Evolutionary conservation across 2,888 invertebrate genomes (phyloP), one percentile per base, ranked within the genome.

Genomic region (Dryadula phaetusa): DNA sequence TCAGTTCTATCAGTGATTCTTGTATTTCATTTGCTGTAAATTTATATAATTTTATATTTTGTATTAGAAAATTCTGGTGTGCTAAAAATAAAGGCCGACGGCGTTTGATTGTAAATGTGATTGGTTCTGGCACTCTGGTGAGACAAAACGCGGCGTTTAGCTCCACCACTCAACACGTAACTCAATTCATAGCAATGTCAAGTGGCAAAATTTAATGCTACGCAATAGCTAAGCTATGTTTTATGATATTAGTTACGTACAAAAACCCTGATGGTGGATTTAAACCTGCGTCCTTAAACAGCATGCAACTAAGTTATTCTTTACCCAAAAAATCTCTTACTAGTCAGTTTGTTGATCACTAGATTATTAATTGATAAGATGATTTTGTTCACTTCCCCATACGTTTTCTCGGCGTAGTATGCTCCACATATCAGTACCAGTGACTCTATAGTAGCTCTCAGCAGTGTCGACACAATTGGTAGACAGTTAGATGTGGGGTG

Each of bases 1-100:
- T 83, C 1, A 90, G 75, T 22, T 83, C 82, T 0, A 64, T 66
- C 62, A 84, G 70, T 1, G 81, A 75, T 4, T 72, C 65, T 10
- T 78, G 76, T 14, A 84, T 62, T 7, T 79, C 75, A 6, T 74
- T 74, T 73, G 74, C 89, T 90, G 78, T 25, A 71, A 3, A 68
- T 60, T 10, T 49, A 60, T 16, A 18, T 2, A 8, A 28, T 28
- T 25, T 12, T 28, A 7, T 52, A 16, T 28, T 4, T 3, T 6
- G 28, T n/a, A 37, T 12, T 37, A 3, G 1, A 12, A 2, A 37
- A 2, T 37, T 28, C 3, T 28, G n/a, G n/a, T n/a, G n/a, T n/a
- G n/a, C n/a, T n/a, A n/a, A n/a, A n/a, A n/a, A n/a, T n/a, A n/a
- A n/a, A n/a, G n/a, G n/a, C n/a, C n/a, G n/a, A n/a, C 28, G 28